These are phyloP conservation scores for Microhierax caerulescens DNA, from an alignment of 2,797 vertebrate genomes.

Conservation along the genomic window DNA sequence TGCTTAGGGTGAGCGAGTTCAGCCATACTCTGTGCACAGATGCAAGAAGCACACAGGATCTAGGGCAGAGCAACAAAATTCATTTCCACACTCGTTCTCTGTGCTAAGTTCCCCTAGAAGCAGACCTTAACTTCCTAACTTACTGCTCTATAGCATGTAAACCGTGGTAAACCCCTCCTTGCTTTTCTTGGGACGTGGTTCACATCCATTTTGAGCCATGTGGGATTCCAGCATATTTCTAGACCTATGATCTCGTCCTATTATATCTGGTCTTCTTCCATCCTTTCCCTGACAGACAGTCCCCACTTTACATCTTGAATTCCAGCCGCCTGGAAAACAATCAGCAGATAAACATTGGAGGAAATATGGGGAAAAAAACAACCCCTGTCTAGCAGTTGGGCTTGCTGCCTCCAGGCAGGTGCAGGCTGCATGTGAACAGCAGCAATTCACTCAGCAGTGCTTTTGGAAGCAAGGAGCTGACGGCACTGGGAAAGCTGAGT, in stretches of 20 bases:
- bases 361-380: background rate
- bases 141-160: background rate
- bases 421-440: background rate
- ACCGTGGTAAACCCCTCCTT: background rate
- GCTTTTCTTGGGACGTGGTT: background rate
- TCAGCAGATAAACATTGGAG: background rate
- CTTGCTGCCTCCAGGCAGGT: conserved; percentile 29
- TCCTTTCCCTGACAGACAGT: background rate
- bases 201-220: background rate
- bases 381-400: background rate
- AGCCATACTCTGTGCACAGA: background rate
- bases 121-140: background rate
- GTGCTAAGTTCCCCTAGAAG: background rate
- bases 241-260: background rate
- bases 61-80: background rate
- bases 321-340: conserved; percentile 4
- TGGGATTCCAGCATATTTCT: background rate
- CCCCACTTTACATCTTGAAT: background rate
- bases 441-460: background rate
- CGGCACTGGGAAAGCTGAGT: background rate
- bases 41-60: background rate
- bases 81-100: background rate
- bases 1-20: background rate
- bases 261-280: background rate
- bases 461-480: background rate